Percentiles rank a stretch among this genome's conserved stretches.
These are phyloP conservation scores for Gnatocerus cornutus DNA, from an alignment of 2,888 invertebrate genomes.

Conservation along the genomic window DNA sequence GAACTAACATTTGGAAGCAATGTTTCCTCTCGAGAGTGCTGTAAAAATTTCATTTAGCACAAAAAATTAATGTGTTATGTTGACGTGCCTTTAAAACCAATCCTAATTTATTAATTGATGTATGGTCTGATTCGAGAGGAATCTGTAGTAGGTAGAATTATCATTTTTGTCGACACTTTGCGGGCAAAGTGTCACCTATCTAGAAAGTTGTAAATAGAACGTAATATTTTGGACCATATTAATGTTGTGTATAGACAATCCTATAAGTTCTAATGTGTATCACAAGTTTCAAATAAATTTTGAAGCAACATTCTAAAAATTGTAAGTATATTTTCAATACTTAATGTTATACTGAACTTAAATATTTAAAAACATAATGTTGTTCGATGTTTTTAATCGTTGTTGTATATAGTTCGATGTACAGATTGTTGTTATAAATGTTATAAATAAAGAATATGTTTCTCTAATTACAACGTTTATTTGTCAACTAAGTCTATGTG, in stretches of 20 bases:
- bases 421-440: constrained; percentile 51
- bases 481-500: too few species aligned
- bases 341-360: constrained; percentile 39
- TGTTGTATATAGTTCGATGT: constrained; percentile 51
- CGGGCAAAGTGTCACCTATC: constrained; percentile 51
- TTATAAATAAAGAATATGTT: constrained; percentile 50
- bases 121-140: constrained; percentile 27
- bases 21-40: constrained; percentile 9
- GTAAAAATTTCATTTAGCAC: constrained; percentile 9
- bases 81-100: constrained; percentile 42
- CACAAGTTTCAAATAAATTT: constrained; percentile 52
- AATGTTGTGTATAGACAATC: constrained; percentile 58
- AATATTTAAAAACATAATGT: constrained; percentile 37
- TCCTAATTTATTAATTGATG: constrained; percentile 23
- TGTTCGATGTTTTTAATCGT: constrained; percentile 49
- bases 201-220: constrained; percentile 48
- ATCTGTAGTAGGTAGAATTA: constrained; percentile 15
- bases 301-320: constrained; percentile 60
- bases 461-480: constrained; percentile 47
- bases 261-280: constrained; percentile 45
- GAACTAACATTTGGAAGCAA: constrained; percentile 1
- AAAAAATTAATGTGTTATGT: constrained; percentile 36
- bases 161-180: constrained; percentile 48
- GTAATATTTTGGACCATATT: constrained; percentile 55
- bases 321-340: constrained; percentile 56